Base-by-base conservation (phyloP, 2,113 vertebrate species). In the Toxostoma redivivum region DNA sequence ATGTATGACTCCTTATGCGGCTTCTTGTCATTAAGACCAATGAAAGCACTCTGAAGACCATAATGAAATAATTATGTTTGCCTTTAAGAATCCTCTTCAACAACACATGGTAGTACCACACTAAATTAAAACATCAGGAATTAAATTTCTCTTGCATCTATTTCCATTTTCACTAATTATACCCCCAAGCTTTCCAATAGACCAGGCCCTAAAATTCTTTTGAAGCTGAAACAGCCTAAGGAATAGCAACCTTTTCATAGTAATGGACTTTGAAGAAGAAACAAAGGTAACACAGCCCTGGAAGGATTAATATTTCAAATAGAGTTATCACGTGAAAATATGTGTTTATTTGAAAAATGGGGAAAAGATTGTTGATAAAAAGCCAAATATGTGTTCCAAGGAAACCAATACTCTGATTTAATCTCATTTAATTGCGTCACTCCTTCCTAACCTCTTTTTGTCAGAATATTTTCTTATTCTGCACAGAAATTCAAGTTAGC, bases 151-250 rank as follows among this genome's bases (percentile, higher is more conserved):
- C 95, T 97, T 96, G 96, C 96, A 97, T 97, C 97, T 95, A 98
- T 98, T 98, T 98, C 98, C 98, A 98, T 97, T 97, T 98, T 97
- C 94, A 97, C 97, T 99, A 98, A 99, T 99, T 98, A 99, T 97
- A 98, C 97, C 98, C 98, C 94, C 94, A 98, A 98, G 98, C 97
- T 98, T 98, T 98, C 92, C 89, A 98, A 98, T 93, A 98, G 98
- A 97, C 97, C 97, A 96, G 96, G 97, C 96, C 98, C 96, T 98
- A 98, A 98, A 98, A 98, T 98, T 98, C 97, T 97, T 98, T 98
- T 98, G 98, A 98, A 97, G 97, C 98, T 97, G 94, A 97, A 95
- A 96, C 93, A 95, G 98, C 96, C 98, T 96, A 86, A 95, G 97
- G 95, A 97, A 95, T 95, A 97, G 88, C 97, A 96, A 92, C 71